A percentile compares a stretch with the other conserved stretches of the same genome.
Evolutionary conservation across 1,140 invertebrate genomes (phyloP).

Genomic region (Drosophila serrata): DNA sequence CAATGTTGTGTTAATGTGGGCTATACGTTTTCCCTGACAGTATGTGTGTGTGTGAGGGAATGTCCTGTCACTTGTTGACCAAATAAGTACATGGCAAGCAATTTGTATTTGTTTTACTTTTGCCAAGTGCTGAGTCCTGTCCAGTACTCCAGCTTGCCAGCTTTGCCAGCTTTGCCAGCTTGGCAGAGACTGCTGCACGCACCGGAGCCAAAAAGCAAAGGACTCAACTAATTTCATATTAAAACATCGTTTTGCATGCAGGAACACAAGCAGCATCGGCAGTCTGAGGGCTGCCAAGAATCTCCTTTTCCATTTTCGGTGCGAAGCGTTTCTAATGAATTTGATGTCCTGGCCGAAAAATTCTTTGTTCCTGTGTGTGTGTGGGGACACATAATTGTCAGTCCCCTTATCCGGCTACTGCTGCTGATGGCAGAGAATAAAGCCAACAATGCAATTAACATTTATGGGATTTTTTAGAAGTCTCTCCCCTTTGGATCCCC

Average conservation of each 20-base stretch:
- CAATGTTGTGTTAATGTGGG: slow-evolving; percentile 81
- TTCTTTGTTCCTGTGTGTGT: slow-evolving; percentile 46
- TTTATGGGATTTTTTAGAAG: slow-evolving; percentile 71
- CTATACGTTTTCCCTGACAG: slow-evolving; percentile 60
- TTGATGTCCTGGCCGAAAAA: slow-evolving; percentile 74
- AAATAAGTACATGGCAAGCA: slow-evolving; percentile 83
- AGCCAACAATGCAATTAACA: slow-evolving; percentile 75
- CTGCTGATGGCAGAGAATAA: slow-evolving; percentile 59
- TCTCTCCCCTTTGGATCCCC: background rate
- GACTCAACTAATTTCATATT: slow-evolving; percentile 84
- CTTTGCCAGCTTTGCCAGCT: background rate
- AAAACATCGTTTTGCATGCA: slow-evolving; percentile 84
- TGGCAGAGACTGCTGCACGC: slow-evolving; percentile 46
- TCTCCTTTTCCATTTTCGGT: slow-evolving; percentile 35
- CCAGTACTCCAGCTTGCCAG: slow-evolving; percentile 33
- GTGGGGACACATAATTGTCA: slow-evolving; percentile 69
- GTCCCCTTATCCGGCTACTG: slow-evolving; percentile 53
- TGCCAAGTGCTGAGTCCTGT: slow-evolving; percentile 51
- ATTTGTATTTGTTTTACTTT: slow-evolving; percentile 83
- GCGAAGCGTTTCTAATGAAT: slow-evolving; percentile 73
- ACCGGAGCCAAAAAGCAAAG: slow-evolving; percentile 74
- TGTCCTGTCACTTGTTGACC: slow-evolving; percentile 83
- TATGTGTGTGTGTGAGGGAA: slow-evolving; percentile 50
- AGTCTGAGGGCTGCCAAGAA: slow-evolving; percentile 24
- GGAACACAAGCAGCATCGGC: slow-evolving; percentile 53